Evolutionary conservation across 2,113 vertebrate species (phyloP).

Genomic region (Equus przewalskii): DNA sequence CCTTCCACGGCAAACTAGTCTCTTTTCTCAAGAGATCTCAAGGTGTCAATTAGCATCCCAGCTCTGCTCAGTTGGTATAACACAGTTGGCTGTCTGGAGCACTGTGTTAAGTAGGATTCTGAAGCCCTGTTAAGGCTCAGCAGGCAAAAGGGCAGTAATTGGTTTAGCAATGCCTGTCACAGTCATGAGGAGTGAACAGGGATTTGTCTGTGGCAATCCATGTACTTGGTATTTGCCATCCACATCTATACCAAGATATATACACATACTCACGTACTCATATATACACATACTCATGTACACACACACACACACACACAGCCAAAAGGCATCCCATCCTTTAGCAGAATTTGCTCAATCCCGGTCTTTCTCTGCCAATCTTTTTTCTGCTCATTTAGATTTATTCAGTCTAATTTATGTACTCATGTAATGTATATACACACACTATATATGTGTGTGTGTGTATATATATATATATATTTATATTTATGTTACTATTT

Average conservation of each 20-base stretch:
- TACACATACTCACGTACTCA: background rate
- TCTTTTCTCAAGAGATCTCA: slow-evolving; percentile 17
- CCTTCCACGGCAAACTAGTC: background rate
- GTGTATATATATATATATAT: background rate
- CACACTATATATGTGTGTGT: background rate
- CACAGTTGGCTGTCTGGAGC: background rate
- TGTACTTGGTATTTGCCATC: background rate
- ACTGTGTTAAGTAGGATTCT: slow-evolving; percentile 23
- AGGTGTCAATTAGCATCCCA: background rate
- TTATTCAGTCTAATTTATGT: slow-evolving; percentile 47
- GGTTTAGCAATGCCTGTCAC: background rate
- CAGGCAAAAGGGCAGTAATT: background rate
- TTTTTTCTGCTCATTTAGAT: slow-evolving; percentile 55
- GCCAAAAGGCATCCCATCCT: background rate
- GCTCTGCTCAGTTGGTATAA: background rate
- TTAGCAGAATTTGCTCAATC: slow-evolving; percentile 41
- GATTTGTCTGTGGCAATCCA: background rate
- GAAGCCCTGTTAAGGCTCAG: background rate
- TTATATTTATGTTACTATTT: slow-evolving; percentile 3
- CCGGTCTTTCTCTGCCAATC: slow-evolving; percentile 20
- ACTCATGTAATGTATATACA: background rate
- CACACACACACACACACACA: background rate
- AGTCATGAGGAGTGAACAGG: background rate
- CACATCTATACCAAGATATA: background rate
- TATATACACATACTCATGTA: background rate